Evolutionary conservation across 64 coral and sea anemone genomes (phyloP).

Genomic region (Montipora foliosa): DNA sequence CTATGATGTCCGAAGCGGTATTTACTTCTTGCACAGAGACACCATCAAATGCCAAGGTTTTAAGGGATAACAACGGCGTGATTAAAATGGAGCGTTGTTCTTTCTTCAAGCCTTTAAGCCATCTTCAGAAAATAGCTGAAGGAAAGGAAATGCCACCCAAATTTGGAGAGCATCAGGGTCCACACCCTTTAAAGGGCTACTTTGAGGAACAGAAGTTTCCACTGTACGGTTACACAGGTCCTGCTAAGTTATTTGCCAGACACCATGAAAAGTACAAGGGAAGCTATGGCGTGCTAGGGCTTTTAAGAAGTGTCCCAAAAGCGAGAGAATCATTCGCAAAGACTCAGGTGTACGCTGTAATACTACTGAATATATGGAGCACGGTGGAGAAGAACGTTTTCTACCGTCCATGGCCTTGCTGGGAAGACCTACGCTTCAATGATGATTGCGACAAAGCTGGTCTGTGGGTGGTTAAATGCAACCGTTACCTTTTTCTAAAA

Average conservation of each 20-base stretch:
- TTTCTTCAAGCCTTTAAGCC: background rate
- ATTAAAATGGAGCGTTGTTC: slow-evolving; percentile 24
- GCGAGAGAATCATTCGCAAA: slow-evolving; percentile 35
- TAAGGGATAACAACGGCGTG: slow-evolving; percentile 21
- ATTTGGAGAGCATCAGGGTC: background rate
- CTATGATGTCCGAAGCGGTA: slow-evolving; percentile 5
- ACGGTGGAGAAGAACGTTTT: slow-evolving; percentile 30
- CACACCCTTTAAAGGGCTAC: slow-evolving; percentile 1
- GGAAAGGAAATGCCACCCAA: background rate
- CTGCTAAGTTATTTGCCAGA: slow-evolving; percentile 21
- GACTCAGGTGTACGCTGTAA: background rate
- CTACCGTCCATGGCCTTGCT: slow-evolving; percentile 52
- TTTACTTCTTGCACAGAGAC: background rate
- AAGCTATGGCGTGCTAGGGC: slow-evolving; percentile 55
- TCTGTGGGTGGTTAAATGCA: slow-evolving; percentile 52
- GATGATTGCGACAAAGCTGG: slow-evolving; percentile 58
- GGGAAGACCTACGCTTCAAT: slow-evolving; percentile 54
- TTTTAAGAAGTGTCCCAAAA: slow-evolving; percentile 37
- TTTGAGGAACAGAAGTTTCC: slow-evolving; percentile 14
- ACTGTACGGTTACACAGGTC: slow-evolving; percentile 62
- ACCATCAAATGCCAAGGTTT: background rate
- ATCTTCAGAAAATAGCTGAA: slow-evolving; percentile 18
- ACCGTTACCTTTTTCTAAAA: slow-evolving; percentile 20
- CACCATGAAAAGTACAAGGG: background rate
- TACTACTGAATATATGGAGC: background rate